Conservation (phyloP, 2,113 vertebrate species). For the Gasterosteus aculeatus region DNA sequence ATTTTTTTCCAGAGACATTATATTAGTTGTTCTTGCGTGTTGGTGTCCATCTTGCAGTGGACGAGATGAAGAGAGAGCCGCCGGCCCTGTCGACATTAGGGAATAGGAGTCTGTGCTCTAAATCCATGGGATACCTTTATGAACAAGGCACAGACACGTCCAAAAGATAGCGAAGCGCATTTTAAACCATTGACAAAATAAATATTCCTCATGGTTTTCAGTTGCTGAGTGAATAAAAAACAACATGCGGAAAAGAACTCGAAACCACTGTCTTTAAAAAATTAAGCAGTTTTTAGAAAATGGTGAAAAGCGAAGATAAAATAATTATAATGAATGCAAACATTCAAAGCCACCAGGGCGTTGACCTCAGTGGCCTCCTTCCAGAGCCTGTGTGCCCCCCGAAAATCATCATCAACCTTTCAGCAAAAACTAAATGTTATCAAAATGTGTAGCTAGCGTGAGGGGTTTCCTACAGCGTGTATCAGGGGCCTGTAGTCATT, state of each 20-base stretch:
- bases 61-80: slow-evolving; percentile 40
- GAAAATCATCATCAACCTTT: neutral
- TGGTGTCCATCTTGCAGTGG: neutral
- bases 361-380: slow-evolving; percentile 25
- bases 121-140: slow-evolving; percentile 40
- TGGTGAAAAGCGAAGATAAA: neutral
- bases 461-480: slow-evolving; percentile 28
- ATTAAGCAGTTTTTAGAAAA: slow-evolving; percentile 8
- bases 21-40: neutral
- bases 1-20: neutral
- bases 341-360: slow-evolving; percentile 24
- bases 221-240: slow-evolving; percentile 17
- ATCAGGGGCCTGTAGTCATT: slow-evolving; percentile 23
- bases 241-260: neutral
- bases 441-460: neutral
- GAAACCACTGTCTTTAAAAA: slow-evolving; percentile 5
- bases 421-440: neutral
- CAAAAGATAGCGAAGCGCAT: slow-evolving; percentile 37
- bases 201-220: neutral
- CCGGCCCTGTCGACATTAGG: slow-evolving; percentile 54
- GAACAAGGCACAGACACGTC: slow-evolving; percentile 70
- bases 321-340: slow-evolving; percentile 20
- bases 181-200: slow-evolving; percentile 6
- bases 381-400: slow-evolving; percentile 16
- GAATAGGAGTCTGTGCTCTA: slow-evolving; percentile 35